Evolutionary conservation across 2,113 vertebrate species (phyloP), one percentile per base, ranked within the genome.

Genomic region (Oryzias melastigma): DNA sequence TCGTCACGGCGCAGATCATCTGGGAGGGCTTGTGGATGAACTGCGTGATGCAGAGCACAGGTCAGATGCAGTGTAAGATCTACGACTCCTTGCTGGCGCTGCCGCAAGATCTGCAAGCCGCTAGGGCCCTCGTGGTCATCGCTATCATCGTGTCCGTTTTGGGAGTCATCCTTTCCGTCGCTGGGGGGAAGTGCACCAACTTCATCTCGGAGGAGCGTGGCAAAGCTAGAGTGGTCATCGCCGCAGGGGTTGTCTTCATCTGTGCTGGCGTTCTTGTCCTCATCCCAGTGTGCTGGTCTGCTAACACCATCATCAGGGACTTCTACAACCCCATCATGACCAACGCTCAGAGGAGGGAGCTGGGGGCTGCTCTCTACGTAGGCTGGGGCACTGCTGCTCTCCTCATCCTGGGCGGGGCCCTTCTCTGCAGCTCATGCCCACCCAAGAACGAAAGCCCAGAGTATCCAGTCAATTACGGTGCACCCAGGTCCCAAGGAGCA

Each of bases 181-280:
- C 85, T 0, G 90, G 90, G 5, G 96, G 94, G 47, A 96, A 97
- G 78, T 98, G 96, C 84, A 98, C 96, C 84, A 96, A 93, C 88
- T 98, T 97, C 4, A 85, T 98, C 77, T 92, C 94, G 52, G 85
- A 95, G 0, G 68, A 82, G 16, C 16, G 0, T 0, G 3, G 90
- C 68, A 98, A 98, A 80, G 86, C 91, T 71, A 94, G 89, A 75
- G 88, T 93, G 84, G 91, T 94, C 78, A 91, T 98, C 1, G 71
- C 90, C 2, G 83, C 94, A 0, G 95, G 96, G 0, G 22, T 91
- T 19, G 24, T 93, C 56, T 96, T 97, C 89, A 85, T 98, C 48
- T 0, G 93, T 0, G 87, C 94, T 0, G 87, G 95, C 0, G 7
- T 96, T 44, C 81, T 98, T 17, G 51, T 90, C 13, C 91, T 98